Base-by-base conservation (phyloP, 1,140 invertebrate genomes). In the Leucophenga varia region DNA sequence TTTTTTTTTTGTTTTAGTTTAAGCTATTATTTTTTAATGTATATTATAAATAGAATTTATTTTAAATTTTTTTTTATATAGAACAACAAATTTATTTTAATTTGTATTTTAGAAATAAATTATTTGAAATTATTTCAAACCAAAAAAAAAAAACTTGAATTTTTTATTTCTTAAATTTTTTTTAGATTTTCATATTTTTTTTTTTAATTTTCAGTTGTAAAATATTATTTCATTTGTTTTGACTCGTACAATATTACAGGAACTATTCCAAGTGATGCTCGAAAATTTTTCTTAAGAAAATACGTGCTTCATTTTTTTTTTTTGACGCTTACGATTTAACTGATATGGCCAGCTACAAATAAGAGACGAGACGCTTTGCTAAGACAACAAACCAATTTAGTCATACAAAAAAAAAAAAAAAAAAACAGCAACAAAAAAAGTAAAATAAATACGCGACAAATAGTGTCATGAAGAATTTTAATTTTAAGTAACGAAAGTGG, bases 221-320 rank as follows among this genome's bases (percentile, higher is more conserved):
- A 21, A 6, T 8, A 36, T n/a, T n/a, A n/a, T 43, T 49, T 21
- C 45, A 47, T 10, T 20, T 36, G n/a, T 25, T 25, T 6, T 25
- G 22, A 25, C 22, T 25, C n/a, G n/a, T 25, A 18, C 14, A 4
- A 14, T 3, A 37, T 43, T 9, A 42, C 19, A 48, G 17, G 35
- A 34, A 9, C 25, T 37, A 34, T 25, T 25, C 10, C 22, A 25
- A 25, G 22, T 6, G 10, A 25, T 25, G 10, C 22, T 25, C 22
- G n/a, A 25, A 25, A 25, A 10, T 25, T 25, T 25, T 65, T 65
- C 56, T 59, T 41, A 39, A 41, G 63, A 65, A 67, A 65, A 54
- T 59, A 54, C 54, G 59, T 67, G 63, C 63, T 59, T 65, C 59
- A 59, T 45, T 59, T 65, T 57, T 54, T n/a, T 34, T 28, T 28